Evolutionary conservation across 1,140 invertebrate genomes (phyloP), one percentile per base, ranked within the genome.

Genomic region (Leptoteleia sp.): DNA sequence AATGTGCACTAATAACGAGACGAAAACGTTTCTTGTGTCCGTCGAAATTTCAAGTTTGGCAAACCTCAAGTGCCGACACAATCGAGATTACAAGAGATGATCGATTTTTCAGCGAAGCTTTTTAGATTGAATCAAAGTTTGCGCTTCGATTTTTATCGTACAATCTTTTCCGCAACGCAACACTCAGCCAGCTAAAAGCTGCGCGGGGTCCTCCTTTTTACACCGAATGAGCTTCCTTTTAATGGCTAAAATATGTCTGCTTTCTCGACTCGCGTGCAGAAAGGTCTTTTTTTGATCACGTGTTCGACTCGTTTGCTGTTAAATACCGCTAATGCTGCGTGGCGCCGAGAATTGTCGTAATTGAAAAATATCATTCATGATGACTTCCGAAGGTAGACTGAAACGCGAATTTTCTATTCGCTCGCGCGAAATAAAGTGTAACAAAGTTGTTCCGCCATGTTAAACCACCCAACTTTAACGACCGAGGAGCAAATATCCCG

Each of bases 241-340:
- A 82, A 75, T 59, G 61, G 17, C 29, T 15, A 64, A 75, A 70
- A 72, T 75, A 78, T 77, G 55, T 59, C 47, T 54, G 55, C n/a
- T 67, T 76, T 61, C 61, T 52, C 27, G 29, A 59, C 47, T 79
- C 54, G 73, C 76, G 79, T 79, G 82, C 70, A 82, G 79, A 83
- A 76, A 78, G 70, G 43, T 64, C 62, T 78, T 81, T 75, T 72
- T n/a, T 38, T 59, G 11, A 43, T 54, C 19, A 37, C 45, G 47
- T 52, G 78, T 72, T 79, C 70, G 43, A 65, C 67, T 54, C 59
- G 72, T 73, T 67, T 61, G 59, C 71, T 73, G 75, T 76, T 82
- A 48, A 76, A 76, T 38, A 42, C 45, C n/a, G 52, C 45, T 70
- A 50, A 59, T 70, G n/a, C 33, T 12, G 35, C 43, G 47, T 43